Evolutionary conservation across 2,888 invertebrate genomes (phyloP).

Genomic region (Temnothorax rugatulus): DNA sequence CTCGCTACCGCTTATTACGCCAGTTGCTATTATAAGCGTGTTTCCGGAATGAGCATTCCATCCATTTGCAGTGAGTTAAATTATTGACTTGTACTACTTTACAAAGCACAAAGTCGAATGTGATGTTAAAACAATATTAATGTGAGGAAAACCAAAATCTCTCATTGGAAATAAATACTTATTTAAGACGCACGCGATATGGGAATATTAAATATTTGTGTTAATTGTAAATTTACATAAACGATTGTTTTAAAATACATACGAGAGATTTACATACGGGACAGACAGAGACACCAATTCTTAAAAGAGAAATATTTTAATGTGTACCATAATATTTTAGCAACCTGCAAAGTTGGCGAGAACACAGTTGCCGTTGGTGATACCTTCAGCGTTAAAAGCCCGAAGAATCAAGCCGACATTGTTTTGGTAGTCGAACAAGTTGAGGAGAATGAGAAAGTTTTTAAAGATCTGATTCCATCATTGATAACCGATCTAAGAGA

Average conservation of each 20-base stretch:
- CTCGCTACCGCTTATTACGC: constrained; percentile 91
- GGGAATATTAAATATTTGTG: background rate
- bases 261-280: background rate
- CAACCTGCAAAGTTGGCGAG: constrained; percentile 86
- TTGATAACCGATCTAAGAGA: constrained; percentile 88
- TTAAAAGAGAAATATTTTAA: background rate
- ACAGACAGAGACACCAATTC: background rate
- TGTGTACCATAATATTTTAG: constrained; percentile 76
- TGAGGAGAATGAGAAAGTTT: constrained; percentile 89
- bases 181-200: background rate
- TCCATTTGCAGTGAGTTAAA: constrained; percentile 88
- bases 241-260: background rate
- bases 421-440: constrained; percentile 92
- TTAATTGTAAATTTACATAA: background rate
- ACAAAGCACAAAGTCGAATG: background rate
- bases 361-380: constrained; percentile 88
- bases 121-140: constrained; percentile 20
- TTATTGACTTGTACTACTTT: constrained; percentile 73
- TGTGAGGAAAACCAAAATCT: background rate
- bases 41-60: constrained; percentile 89
- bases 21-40: constrained; percentile 88
- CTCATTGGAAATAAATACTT: constrained; percentile 10
- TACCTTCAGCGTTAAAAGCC: constrained; percentile 89
- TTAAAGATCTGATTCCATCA: constrained; percentile 89
- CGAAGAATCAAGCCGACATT: constrained; percentile 93